phyloP scores from a whole-genome alignment of 2,888 invertebrate genomes.

The Ophonus ardosiacus region DNA sequence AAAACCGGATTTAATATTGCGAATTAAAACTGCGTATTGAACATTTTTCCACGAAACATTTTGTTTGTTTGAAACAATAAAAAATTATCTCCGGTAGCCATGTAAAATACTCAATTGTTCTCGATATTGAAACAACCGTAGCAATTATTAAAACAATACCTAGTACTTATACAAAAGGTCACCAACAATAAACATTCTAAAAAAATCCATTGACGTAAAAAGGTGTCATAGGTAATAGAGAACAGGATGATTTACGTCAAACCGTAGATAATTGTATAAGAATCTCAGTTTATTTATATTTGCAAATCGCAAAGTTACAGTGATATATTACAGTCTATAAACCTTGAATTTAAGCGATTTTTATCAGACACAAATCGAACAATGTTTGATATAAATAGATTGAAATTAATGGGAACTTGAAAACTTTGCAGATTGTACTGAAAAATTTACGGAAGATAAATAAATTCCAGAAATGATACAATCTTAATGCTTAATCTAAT shows the following conservation, averaged over 20 bases:
- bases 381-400: neutral
- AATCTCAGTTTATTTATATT: constrained; percentile 33
- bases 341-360: neutral
- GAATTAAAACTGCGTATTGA: neutral
- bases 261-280: neutral
- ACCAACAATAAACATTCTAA: constrained; percentile 34
- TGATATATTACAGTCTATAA: constrained; percentile 7
- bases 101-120: neutral
- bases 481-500: neutral
- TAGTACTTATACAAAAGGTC: neutral
- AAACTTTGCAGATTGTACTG: neutral
- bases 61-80: constrained; percentile 14
- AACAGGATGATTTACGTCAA: constrained; percentile 31
- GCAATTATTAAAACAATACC: neutral
- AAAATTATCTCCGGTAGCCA: constrained; percentile 14
- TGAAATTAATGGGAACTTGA: constrained; percentile 4
- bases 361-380: neutral
- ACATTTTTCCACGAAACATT: neutral
- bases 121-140: neutral
- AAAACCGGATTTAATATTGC: neutral
- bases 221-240: neutral
- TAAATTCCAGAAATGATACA: neutral
- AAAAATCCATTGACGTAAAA: constrained; percentile 34
- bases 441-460: neutral
- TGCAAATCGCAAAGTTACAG: neutral